Evolutionary conservation across 64 coral and sea anemone genomes (phyloP).

Genomic region (Dendronephthya gigantea): DNA sequence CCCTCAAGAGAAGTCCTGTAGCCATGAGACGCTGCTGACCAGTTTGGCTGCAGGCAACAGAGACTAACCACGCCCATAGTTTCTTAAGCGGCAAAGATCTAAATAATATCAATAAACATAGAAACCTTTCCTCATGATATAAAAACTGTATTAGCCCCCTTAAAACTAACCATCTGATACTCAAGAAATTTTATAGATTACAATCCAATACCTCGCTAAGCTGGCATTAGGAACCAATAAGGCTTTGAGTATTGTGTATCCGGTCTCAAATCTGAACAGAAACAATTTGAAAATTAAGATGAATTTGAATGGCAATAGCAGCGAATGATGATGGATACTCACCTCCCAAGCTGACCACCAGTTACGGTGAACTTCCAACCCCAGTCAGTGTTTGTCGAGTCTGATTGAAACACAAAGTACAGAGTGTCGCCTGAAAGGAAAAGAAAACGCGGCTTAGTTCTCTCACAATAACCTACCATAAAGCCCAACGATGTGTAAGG

Average conservation of each 20-base stretch:
- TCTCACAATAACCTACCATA: too few species aligned
- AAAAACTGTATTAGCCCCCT: too few species aligned
- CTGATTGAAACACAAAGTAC: conserved; percentile 75
- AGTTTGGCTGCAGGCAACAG: conserved; percentile 93
- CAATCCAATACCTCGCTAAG: conserved; percentile 59
- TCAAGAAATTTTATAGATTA: not conserved
- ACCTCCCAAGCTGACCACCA: conserved; percentile 96
- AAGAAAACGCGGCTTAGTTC: not conserved
- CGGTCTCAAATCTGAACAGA: conserved; percentile 70
- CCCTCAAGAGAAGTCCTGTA: conserved; percentile 67
- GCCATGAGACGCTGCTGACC: conserved; percentile 97
- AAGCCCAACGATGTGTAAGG: too few species aligned
- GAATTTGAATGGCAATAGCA: not conserved
- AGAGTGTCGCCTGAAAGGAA: conserved; percentile 56
- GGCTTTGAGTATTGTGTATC: conserved; percentile 80
- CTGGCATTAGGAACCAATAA: conserved; percentile 68
- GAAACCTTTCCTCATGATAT: not conserved
- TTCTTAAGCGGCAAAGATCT: conserved; percentile 74
- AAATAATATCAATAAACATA: not conserved
- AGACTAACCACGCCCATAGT: conserved; percentile 87
- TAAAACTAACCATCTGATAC: too few species aligned
- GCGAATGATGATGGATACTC: not conserved
- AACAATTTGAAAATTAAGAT: not conserved
- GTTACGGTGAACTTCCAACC: conserved; percentile 96
- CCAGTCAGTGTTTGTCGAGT: conserved; percentile 93